Conservation (phyloP, 2,113 vertebrate species). For the Geococcyx californianus region DNA sequence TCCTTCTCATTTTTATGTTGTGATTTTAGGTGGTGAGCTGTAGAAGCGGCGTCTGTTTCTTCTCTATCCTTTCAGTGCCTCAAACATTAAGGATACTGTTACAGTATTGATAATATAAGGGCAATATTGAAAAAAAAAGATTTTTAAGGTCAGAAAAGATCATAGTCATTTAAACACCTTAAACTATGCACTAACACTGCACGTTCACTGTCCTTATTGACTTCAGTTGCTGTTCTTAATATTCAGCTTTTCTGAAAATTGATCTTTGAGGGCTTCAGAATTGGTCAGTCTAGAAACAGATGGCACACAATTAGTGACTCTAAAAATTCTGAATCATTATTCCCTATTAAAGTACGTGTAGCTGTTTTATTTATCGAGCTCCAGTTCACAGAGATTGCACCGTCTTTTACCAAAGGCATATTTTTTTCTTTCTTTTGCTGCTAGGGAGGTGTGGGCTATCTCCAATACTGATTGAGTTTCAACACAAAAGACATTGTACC, state of each 20-base stretch:
- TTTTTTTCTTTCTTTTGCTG: background rate
- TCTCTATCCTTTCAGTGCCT: conserved; percentile 44
- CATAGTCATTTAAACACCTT: background rate
- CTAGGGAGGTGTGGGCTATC: background rate
- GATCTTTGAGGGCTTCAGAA: background rate
- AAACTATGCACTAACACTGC: background rate
- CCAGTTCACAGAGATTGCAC: background rate
- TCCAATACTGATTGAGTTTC: background rate
- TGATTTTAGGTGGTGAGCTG: conserved; percentile 62
- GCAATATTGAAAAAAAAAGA: background rate
- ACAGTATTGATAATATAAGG: conserved; percentile 18
- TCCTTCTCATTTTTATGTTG: conserved; percentile 52
- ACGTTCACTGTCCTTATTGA: background rate
- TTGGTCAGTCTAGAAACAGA: background rate
- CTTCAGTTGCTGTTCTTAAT: background rate
- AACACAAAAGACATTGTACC: background rate
- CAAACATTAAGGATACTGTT: conserved; percentile 33
- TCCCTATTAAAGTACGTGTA: background rate
- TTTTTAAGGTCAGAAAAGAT: conserved; percentile 5
- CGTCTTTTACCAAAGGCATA: background rate
- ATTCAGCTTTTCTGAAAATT: background rate
- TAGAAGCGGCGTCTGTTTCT: conserved; percentile 51
- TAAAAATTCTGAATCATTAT: background rate
- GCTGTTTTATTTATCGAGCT: background rate
- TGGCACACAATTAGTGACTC: background rate